Evolutionary conservation across 1,140 invertebrate species (phyloP), one percentile per base, ranked within the genome.

Genomic region (Neodiprion fabricii): DNA sequence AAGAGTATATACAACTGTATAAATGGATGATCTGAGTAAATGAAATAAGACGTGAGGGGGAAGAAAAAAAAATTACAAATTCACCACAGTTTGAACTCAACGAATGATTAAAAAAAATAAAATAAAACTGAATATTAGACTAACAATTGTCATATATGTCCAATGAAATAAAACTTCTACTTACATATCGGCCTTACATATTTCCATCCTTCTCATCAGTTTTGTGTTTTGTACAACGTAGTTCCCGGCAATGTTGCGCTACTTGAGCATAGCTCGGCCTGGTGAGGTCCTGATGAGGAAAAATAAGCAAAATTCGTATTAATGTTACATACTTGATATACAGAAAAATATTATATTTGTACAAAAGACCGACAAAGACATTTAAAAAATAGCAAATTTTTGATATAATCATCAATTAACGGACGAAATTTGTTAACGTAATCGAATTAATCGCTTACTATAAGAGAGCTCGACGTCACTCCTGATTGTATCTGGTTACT

Each of bases 181-280:
- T 87, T 79, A 87, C 86, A 81, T 82, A 79, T 80, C 78, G 78
- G 78, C 82, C 86, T 69, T 87, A 89, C 79, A 85, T 81, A 78
- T 85, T 86, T 83, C 83, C 84, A 82, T 89, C 84, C 80, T 86
- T 86, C 82, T 89, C 83, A 72, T 86, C 84, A 78, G 79, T 83
- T 90, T 89, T 86, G 84, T 89, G 84, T 88, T 89, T 87, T 88
- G 89, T 86, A 85, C 87, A 88, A 82, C 82, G 82, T 80, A 85
- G 81, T 79, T 92, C 91, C 79, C 92, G 92, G 85, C 92, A 91
- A 82, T 94, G 92, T 82, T 94, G 94, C 77, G 94, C 94, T 84
- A 95, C 94, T 90, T 95, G 94, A 79, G 94, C 94, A 90, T 95
- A 96, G 86, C 94, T 95, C 83, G 95, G 90, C 85, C 92, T 90